Conservation (phyloP, 2,888 invertebrate species). For the Athalia cordata region DNA sequence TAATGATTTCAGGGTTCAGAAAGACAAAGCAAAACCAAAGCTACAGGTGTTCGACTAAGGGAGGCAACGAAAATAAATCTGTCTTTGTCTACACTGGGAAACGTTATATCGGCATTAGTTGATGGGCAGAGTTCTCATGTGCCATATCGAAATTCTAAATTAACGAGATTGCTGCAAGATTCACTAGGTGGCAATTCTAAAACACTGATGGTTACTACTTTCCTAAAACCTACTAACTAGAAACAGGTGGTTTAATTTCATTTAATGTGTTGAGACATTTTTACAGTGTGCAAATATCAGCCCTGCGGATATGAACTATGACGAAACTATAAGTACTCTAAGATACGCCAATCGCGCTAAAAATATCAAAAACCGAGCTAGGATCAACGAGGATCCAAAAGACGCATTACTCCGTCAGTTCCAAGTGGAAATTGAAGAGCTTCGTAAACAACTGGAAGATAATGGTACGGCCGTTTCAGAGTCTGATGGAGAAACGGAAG, state of each 20-base stretch:
- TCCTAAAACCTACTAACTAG: not conserved
- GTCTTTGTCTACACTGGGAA: constrained; percentile 96
- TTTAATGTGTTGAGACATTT: constrained; percentile 42
- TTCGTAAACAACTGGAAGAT: constrained; percentile 90
- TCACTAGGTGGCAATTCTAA: constrained; percentile 98
- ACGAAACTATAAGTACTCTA: constrained; percentile 97
- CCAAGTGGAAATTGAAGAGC: constrained; percentile 95
- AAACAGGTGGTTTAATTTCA: constrained; percentile 31
- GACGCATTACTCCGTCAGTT: constrained; percentile 96
- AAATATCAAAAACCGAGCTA: constrained; percentile 96
- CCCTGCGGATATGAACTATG: constrained; percentile 97
- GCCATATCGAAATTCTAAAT: constrained; percentile 98
- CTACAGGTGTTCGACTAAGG: constrained; percentile 92
- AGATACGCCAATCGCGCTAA: constrained; percentile 98
- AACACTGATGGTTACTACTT: constrained; percentile 86
- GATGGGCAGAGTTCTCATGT: constrained; percentile 98
- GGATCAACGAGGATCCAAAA: constrained; percentile 98
- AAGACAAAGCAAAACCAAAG: constrained; percentile 97
- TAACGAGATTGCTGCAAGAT: constrained; percentile 95
- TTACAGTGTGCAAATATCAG: constrained; percentile 94
- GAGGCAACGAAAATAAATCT: constrained; percentile 99
- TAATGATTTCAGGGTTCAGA: constrained; percentile 88
- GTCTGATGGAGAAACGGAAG: constrained; percentile 68
- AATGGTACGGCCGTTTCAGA: constrained; percentile 72
- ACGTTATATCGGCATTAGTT: constrained; percentile 98